These are phyloP conservation scores for Latheticus oryzae DNA, from an alignment of 2,888 invertebrate genomes.

Conservation along the genomic window DNA sequence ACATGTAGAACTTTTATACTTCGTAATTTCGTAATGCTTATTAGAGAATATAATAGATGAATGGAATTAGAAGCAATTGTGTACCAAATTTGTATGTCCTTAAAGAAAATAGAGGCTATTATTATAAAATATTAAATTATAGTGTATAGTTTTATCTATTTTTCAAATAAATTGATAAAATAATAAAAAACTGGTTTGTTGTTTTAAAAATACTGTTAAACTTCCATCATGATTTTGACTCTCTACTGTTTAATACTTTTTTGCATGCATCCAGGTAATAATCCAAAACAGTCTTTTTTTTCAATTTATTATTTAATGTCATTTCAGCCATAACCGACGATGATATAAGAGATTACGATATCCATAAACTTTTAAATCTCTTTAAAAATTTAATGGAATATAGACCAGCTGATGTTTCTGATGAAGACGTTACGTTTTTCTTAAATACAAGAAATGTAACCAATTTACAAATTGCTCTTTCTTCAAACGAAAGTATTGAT, in stretches of 20 bases:
- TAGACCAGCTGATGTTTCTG: conserved; percentile 8
- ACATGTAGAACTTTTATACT: conserved; percentile 13
- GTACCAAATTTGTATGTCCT: conserved; percentile 14
- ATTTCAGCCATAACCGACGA: not conserved
- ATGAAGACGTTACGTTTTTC: conserved; percentile 19
- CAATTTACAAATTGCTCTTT: not conserved
- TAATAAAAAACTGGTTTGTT: conserved; percentile 1
- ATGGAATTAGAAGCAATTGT: conserved; percentile 12
- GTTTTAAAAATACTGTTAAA: no score
- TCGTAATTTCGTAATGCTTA: conserved; percentile 22
- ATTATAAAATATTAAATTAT: no score
- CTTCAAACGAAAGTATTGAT: not conserved
- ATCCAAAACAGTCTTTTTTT: not conserved
- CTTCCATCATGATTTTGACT: no score
- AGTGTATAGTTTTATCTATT: conserved; percentile 18
- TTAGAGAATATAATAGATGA: conserved; percentile 8
- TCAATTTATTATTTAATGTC: not conserved
- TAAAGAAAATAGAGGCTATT: no score
- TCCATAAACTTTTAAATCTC: not conserved
- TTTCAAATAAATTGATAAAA: conserved; percentile 30
- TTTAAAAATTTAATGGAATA: conserved; percentile 1
- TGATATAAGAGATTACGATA: conserved; percentile 16
- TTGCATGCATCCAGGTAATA: not conserved
- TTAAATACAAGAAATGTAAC: conserved; percentile 8
- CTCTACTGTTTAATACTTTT: not conserved